A percentile compares a stretch with the other conserved stretches of the same genome.
Evolutionary conservation across 2,797 vertebrate genomes (phyloP).

Genomic region (Artibeus lituratus): DNA sequence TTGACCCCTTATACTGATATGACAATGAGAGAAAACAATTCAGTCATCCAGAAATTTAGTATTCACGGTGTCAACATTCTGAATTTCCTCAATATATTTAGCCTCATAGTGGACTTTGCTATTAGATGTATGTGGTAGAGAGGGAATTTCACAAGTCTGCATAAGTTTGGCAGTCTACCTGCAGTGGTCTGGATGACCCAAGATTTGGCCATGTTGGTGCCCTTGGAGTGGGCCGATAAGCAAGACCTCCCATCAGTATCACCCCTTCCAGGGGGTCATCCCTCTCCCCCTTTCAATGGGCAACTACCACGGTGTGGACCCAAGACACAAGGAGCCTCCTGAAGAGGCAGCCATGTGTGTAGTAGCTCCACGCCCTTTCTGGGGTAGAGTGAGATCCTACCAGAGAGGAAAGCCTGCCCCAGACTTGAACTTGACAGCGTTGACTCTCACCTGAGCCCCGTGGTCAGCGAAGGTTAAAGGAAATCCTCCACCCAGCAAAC

Average conservation of each 20-base stretch:
- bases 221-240: not conserved
- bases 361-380: not conserved
- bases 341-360: not conserved
- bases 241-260: not conserved
- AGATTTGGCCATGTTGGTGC: rapidly evolving
- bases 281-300: not conserved
- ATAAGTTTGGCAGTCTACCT: not conserved
- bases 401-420: not conserved
- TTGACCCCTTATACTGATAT: not conserved
- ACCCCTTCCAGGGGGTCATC: not conserved
- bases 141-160: not conserved
- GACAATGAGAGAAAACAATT: not conserved
- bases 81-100: not conserved
- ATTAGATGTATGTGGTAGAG: not conserved
- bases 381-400: not conserved
- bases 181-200: not conserved
- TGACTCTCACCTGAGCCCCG: not conserved
- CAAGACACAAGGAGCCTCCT: not conserved
- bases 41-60: not conserved
- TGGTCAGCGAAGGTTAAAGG: not conserved
- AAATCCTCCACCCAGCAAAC: not conserved
- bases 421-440: not conserved
- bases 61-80: not conserved
- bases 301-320: not conserved
- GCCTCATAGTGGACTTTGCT: not conserved